These are phyloP conservation scores for Drosophila neutralis DNA, from an alignment of 2,888 invertebrate genomes.

Conservation along the genomic window DNA sequence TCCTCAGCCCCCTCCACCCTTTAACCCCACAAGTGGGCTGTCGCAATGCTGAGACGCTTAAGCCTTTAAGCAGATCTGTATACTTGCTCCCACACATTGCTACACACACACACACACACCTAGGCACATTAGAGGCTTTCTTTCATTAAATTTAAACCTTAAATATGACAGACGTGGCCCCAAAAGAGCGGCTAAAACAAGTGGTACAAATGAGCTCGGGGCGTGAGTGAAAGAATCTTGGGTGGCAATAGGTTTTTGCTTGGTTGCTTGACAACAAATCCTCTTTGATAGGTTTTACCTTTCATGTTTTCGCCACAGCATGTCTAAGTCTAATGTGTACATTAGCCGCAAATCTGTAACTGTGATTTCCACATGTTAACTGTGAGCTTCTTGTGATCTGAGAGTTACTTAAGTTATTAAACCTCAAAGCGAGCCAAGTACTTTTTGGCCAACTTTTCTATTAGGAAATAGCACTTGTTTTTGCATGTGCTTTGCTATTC, in stretches of 20 bases:
- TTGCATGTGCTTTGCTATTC: not conserved
- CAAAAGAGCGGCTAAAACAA: conserved; percentile 31
- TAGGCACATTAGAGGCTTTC: conserved; percentile 57
- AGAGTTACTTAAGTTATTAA: conserved; percentile 30
- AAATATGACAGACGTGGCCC: conserved; percentile 30
- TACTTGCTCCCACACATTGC: conserved; percentile 3
- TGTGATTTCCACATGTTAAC: conserved; percentile 19
- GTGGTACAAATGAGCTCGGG: conserved; percentile 5
- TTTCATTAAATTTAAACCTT: conserved; percentile 73
- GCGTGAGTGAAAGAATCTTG: not conserved
- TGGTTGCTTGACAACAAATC: conserved; percentile 66
- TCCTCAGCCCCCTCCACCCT: not conserved
- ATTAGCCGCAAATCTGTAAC: not conserved
- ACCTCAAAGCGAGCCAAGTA: conserved; percentile 3
- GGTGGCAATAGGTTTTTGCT: not conserved
- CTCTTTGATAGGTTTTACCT: conserved; percentile 59
- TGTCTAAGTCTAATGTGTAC: conserved; percentile 11
- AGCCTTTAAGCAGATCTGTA: conserved; percentile 65
- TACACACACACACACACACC: not conserved
- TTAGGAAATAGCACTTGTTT: not conserved
- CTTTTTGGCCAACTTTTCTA: not conserved
- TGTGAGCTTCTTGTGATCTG: not conserved
- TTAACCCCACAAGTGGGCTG: not conserved
- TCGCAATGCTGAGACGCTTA: conserved; percentile 38
- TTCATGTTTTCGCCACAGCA: conserved; percentile 19